Base-by-base conservation (phyloP, 2,113 vertebrate species). In the Stictonetta naevosa region DNA sequence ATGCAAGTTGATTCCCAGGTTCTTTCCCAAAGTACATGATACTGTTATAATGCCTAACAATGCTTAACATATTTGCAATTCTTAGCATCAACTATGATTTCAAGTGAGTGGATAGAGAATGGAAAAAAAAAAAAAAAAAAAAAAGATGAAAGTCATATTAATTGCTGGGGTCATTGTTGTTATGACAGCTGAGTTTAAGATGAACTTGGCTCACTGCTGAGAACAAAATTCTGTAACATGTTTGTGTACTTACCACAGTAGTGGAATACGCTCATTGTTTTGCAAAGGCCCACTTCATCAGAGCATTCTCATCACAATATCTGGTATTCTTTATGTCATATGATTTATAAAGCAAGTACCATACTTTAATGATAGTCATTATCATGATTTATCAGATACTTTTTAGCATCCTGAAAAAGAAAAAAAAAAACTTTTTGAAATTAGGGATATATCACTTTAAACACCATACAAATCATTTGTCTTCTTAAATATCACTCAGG, bases 301-400 rank as follows among this genome's bases (percentile, higher is more conserved):
- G 55, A 67, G 55, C 19, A 31, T 71, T 95, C 59, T 71, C 38
- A 42, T 46, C 60, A 85, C 59, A 75, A 29, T 42, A 89, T 92
- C 58, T 59, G 68, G 60, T 68, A 91, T 10, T 46, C 58, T 92
- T 92, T 89, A 44, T 93, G 53, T 83, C 44, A 94, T 92, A 95
- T 66, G 22, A 93, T 92, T 95, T 92, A 83, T 82, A 92, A 91
- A 58, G 33, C 83, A 95, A 94, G 23, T 74, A 95, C 13, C 34
- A n/a, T 79, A 53, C 50, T 95, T 85, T 88, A 96, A 73, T 94
- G 68, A 81, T 88, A 66, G 88, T 42, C 52, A 82, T 88, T 84
- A 71, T 86, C 18, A 74, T 52, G 55, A 93, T 93, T 94, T 97
- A 94, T 95, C 92, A 78, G 88, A 88, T 11, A 11, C 12, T 64